Base-by-base conservation (phyloP, 2,113 vertebrate species). In the Leiothrix lutea region DNA sequence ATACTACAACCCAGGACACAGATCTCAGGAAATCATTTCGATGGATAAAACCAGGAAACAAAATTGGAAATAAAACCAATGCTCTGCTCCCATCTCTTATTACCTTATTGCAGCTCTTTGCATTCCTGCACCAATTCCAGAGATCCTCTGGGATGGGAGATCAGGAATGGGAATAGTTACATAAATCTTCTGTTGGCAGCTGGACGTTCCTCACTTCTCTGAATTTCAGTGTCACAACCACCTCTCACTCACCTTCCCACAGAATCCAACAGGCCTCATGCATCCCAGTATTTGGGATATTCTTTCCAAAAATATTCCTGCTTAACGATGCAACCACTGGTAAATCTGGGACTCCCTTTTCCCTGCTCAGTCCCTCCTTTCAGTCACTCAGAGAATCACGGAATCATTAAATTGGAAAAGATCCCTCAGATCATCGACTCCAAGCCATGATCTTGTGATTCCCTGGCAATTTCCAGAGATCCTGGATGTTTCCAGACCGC, bases 191-290 rank as follows among this genome's bases (percentile, higher is more conserved):
- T 51, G 17, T 7, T 42, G 29, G n/a, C 35, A 80, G 21, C 44
- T 69, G 50, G 35, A n/a, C 3, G 11, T 48, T 21, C 19, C 19
- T 71, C 40, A 26, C 17, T 44, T 47, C 16, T 47, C 51, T 16
- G 23, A 48, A 70, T 47, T 44, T 29, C 31, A 50, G 44, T 10
- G 20, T 19, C 65, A 47, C 2, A 0, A 2, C 7, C 7, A 3
- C 6, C 1, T 31, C 53, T 54, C 65, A 6, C 22, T 50, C 50
- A 36, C 28, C 38, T 72, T 54, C 35, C 19, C 19, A 28, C 7
- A 1, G 0, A 4, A 38, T 19, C 38, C 3, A 18, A 33, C 1
- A 0, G 22, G 7, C 23, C 22, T 45, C 38, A 24, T 7, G 23
- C 33, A 35, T 44, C 51, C 38, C 22, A 1, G 7, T 11, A 1